Evolutionary conservation across 1,140 invertebrate genomes (phyloP), one percentile per base, ranked within the genome.

Genomic region (Sesamia nonagrioides): DNA sequence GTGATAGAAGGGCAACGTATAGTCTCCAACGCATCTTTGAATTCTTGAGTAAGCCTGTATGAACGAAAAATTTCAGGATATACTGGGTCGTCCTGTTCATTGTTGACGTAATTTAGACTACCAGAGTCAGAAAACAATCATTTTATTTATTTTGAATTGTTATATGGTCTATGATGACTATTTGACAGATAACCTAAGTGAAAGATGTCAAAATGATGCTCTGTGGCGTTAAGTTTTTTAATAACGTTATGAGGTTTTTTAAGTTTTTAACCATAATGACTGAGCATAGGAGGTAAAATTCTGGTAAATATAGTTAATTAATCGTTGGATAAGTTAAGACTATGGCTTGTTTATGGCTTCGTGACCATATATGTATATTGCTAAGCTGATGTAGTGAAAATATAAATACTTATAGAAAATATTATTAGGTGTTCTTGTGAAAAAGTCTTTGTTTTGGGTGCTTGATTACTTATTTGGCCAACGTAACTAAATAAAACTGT

Each of bases 11-110:
- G 1, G 85, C 79, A 33, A 90, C 17, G 21, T 88, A 85, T 56
- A 87, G 83, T 79, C 88, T 85, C 88, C 85, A 91, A 78, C 82
- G 80, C 86, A 89, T 88, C 37, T 73, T 85, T 66, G 84, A 48
- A 13, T 21, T 88, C 33, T 86, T 89, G 2, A 84, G 78, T 21
- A 85, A 76, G 48, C 79, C 78, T 77, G 83, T 61, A 45, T 85
- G 79, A 79, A 90, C 83, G 50, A 86, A 83, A 79, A 88, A 84
- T 89, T 89, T 91, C 40, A 88, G 60, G 50, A 91, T 63, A 50
- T 81, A 71, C 27, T 83, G 80, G 56, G 73, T 80, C 33, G 77
- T 81, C 69, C 68, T 71, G 72, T 79, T 83, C 88, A 90, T 92
- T 82, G 40, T 75, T 37, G 35, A 60, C 4, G 21, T 42, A 45